These are phyloP conservation scores for Neoitamus cyanurus DNA, from an alignment of 2,888 invertebrate genomes.

Conservation along the genomic window DNA sequence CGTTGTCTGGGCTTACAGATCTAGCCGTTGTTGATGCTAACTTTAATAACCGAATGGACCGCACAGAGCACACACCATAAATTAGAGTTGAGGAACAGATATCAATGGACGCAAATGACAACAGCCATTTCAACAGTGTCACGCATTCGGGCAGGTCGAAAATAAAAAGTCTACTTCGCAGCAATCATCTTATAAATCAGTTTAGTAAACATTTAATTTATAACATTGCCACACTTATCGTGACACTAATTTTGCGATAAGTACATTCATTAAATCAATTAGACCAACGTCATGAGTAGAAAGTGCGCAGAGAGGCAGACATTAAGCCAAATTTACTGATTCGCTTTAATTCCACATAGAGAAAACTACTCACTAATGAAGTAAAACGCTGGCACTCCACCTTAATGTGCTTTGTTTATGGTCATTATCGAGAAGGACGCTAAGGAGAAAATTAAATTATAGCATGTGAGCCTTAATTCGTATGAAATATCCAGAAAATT, in stretches of 20 bases:
- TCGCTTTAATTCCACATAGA: not conserved
- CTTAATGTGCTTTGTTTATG: slow-evolving; percentile 6
- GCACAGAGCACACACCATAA: not conserved
- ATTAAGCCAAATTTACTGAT: not conserved
- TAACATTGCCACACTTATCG: slow-evolving; percentile 50
- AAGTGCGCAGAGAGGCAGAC: not conserved
- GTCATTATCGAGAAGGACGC: not conserved
- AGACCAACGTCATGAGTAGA: slow-evolving; percentile 47
- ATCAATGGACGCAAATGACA: not conserved
- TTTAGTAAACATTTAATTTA: slow-evolving; percentile 49
- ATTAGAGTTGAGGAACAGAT: slow-evolving; percentile 1
- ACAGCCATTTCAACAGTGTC: not conserved
- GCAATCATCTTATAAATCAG: slow-evolving; percentile 47
- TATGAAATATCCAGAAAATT: not conserved
- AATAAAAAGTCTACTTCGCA: not conserved
- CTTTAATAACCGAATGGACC: not conserved
- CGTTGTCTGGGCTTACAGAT: not conserved
- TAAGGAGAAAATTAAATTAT: not conserved
- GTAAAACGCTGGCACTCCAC: slow-evolving; percentile 20
- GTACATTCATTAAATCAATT: slow-evolving; percentile 55
- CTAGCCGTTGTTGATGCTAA: not conserved
- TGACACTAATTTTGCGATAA: slow-evolving; percentile 56
- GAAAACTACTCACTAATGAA: not conserved
- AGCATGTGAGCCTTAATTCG: not conserved
- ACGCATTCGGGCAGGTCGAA: not conserved